Evolutionary conservation across 2,888 invertebrate species (phyloP).

Genomic region (Apamea epomidion): DNA sequence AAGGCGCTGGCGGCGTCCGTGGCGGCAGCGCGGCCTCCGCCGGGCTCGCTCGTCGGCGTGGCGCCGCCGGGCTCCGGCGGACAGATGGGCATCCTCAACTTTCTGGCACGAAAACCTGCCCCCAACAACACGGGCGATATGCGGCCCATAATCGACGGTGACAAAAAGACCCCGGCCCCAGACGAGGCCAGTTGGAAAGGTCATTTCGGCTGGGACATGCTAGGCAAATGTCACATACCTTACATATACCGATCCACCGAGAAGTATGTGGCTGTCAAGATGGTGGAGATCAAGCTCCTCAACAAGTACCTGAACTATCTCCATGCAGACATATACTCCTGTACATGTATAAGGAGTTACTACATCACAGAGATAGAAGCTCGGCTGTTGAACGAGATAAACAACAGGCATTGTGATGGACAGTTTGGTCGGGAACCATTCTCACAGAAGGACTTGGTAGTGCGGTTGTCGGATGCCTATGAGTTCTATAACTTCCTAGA

Average conservation of each 20-base stretch:
- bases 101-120: slow-evolving; percentile 88
- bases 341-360: slow-evolving; percentile 97
- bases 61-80: slow-evolving; percentile 83
- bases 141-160: slow-evolving; percentile 78
- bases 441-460: slow-evolving; percentile 96
- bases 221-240: slow-evolving; percentile 96
- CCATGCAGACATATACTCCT: slow-evolving; percentile 97
- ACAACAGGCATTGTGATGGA: slow-evolving; percentile 97
- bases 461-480: slow-evolving; percentile 96
- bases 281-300: slow-evolving; percentile 97
- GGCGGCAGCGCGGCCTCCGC: slow-evolving; percentile 88
- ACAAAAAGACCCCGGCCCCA: slow-evolving; percentile 86
- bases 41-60: slow-evolving; percentile 82
- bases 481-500: slow-evolving; percentile 97
- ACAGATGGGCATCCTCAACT: slow-evolving; percentile 91
- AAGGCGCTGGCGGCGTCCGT: slow-evolving; percentile 88
- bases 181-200: slow-evolving; percentile 95
- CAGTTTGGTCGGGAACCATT: slow-evolving; percentile 97
- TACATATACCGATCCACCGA: slow-evolving; percentile 96
- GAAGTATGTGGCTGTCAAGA: slow-evolving; percentile 97
- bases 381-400: slow-evolving; percentile 97
- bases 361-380: slow-evolving; percentile 98
- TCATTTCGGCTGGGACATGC: slow-evolving; percentile 97
- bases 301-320: slow-evolving; percentile 97
- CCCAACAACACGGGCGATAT: slow-evolving; percentile 74